Conservation (phyloP, 35 echinoderm and acorn worm genomes). For the Apostichopus japonicus region DNA sequence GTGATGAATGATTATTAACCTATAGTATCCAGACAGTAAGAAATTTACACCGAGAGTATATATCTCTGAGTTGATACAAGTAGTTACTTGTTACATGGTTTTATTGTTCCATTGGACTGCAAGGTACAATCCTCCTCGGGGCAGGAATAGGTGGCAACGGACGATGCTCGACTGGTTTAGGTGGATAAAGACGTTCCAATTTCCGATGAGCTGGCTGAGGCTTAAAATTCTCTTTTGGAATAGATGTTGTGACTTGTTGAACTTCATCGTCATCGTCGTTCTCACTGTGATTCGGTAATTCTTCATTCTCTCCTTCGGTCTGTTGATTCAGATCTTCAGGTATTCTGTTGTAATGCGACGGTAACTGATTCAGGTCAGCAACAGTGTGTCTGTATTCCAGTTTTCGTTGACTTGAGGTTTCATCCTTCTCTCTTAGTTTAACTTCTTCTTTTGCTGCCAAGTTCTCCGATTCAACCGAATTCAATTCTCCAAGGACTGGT, state of each 20-base stretch:
- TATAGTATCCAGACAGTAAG: no score
- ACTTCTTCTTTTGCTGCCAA: not conserved
- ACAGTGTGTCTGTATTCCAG: constrained; percentile 5
- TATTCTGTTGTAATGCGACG: not conserved
- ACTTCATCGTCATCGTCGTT: not conserved
- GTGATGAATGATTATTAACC: no score
- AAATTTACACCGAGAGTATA: no score
- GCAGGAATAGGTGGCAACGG: constrained; percentile 34
- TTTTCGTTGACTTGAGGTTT: not conserved
- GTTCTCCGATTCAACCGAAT: not conserved
- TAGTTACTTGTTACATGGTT: no score
- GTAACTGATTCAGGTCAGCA: not conserved
- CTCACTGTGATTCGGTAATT: no score
- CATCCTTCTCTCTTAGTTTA: not conserved
- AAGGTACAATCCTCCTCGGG: not conserved
- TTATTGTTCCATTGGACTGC: not conserved
- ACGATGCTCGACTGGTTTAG: constrained; percentile 35
- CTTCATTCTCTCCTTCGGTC: not conserved
- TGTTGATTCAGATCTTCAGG: not conserved
- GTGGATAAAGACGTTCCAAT: constrained; percentile 2
- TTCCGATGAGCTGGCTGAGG: constrained; percentile 36
- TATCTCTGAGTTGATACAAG: no score
- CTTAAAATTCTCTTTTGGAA: not conserved
- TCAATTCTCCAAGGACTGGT: constrained; percentile 42
- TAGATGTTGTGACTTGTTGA: not conserved